phyloP scores from a whole-genome alignment of 2,113 vertebrate species.

The Urocitellus parryii region DNA sequence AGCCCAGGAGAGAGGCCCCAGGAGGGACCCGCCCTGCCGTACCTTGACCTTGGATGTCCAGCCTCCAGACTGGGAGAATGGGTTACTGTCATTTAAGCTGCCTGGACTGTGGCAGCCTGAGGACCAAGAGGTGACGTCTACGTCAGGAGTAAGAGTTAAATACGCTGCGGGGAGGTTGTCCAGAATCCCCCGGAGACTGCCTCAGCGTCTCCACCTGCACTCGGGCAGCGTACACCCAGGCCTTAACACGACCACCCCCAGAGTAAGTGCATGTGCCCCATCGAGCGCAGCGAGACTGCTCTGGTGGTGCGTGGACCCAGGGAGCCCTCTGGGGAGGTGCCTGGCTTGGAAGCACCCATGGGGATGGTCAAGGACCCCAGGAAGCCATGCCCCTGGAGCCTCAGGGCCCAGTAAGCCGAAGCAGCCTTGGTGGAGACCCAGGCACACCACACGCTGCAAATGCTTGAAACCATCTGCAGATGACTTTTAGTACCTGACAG shows the following conservation, averaged over 20 bases:
- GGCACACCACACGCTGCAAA: accelerated
- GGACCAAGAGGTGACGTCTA: background rate
- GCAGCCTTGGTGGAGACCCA: no score
- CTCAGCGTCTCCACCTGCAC: accelerated
- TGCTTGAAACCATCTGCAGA: background rate
- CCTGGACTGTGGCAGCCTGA: accelerated
- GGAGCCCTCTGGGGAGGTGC: background rate
- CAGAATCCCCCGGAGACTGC: background rate
- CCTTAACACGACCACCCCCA: background rate
- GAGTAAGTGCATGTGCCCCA: accelerated
- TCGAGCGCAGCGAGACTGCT: accelerated
- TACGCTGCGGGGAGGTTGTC: accelerated
- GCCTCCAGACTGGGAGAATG: background rate
- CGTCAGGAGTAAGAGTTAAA: no score
- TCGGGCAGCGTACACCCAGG: background rate
- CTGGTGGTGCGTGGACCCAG: accelerated
- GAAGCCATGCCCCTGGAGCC: background rate
- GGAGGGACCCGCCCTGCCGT: no score
- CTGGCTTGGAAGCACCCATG: no score
- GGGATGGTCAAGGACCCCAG: no score
- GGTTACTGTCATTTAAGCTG: background rate
- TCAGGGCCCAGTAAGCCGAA: background rate
- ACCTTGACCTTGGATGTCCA: no score
- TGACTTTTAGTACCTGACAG: background rate
- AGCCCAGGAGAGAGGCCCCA: background rate